phyloP scores from a whole-genome alignment of 2,797 vertebrate species.

The Florisuga fusca region DNA sequence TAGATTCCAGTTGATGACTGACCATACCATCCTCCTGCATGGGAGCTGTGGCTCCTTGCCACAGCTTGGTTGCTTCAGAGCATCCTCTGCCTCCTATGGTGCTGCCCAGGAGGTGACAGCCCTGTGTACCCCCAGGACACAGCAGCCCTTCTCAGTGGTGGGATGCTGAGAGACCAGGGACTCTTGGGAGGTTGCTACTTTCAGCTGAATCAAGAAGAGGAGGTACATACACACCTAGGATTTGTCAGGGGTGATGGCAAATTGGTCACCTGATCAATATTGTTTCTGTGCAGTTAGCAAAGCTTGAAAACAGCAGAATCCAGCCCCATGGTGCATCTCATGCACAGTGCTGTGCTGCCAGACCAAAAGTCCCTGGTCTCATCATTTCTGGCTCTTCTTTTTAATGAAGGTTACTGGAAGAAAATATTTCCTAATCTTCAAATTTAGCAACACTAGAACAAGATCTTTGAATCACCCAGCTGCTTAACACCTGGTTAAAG shows the following conservation, averaged over 20 bases:
- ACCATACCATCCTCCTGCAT: background rate
- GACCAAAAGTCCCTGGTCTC: background rate
- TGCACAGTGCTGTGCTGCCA: background rate
- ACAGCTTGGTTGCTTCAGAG: background rate
- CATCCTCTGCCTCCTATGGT: background rate
- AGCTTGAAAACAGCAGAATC: background rate
- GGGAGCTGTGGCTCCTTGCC: background rate
- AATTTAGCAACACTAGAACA: background rate
- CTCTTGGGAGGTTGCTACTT: background rate
- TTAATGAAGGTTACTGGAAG: background rate
- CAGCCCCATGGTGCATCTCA: background rate
- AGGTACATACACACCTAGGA: background rate
- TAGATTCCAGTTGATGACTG: background rate
- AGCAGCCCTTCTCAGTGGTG: background rate
- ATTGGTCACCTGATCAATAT: background rate
- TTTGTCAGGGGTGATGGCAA: background rate
- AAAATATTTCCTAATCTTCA: background rate
- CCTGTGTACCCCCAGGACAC: fast-evolving
- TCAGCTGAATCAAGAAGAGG: background rate
- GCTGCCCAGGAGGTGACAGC: background rate
- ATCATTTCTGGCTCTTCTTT: background rate
- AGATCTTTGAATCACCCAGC: background rate
- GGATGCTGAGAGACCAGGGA: fast-evolving
- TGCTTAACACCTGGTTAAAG: background rate
- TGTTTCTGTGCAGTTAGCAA: background rate